Evolutionary conservation across 2,797 vertebrate genomes (phyloP), one percentile per base, ranked within the genome.

Genomic region (Crenichthys baileyi): DNA sequence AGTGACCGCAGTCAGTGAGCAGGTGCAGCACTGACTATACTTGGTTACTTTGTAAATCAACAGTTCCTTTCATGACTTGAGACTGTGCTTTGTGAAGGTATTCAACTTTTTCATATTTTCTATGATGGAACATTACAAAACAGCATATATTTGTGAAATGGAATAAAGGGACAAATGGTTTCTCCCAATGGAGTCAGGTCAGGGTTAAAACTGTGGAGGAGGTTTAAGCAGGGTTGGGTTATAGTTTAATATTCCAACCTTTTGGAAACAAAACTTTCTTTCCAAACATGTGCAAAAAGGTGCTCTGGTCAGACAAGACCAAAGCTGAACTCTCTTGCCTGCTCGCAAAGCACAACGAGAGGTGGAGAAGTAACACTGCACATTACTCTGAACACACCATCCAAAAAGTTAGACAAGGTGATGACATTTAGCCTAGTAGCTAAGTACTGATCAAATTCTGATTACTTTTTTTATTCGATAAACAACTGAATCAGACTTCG

Each of bases 11-110:
- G 63, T n/a, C 11, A 24, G 20, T 20, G 18, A 83, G 72, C 68
- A 81, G 77, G 61, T 78, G 80, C 29, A 79, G 15, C 61, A 53
- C 13, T 13, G 41, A 16, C 29, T 83, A 68, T 81, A 65, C 83
- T 0, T 50, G 7, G 56, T 8, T 51, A 39, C 24, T 60, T 44
- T 76, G n/a, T 75, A 71, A 83, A 78, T 15, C 74, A 76, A 15
- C 9, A 51, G 55, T 76, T 74, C 70, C 56, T 76, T 72, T 51
- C 0, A 11, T 51, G 58, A 39, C 50, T 36, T 70, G 18, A 53
- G 24, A 70, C 36, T 9, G 46, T 55, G 41, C 22, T 12, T 46
- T 68, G 65, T 68, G 15, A 68, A 68, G 46, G 65, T 46, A n/a
- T 68, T 22, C 12, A 22, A 7, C 1, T 29, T n/a, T 36, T 36